Percentiles rank a stretch among this genome's conserved stretches.
These are phyloP conservation scores for Alosa alosa DNA, from an alignment of 2,113 vertebrate genomes.

Conservation along the genomic window DNA sequence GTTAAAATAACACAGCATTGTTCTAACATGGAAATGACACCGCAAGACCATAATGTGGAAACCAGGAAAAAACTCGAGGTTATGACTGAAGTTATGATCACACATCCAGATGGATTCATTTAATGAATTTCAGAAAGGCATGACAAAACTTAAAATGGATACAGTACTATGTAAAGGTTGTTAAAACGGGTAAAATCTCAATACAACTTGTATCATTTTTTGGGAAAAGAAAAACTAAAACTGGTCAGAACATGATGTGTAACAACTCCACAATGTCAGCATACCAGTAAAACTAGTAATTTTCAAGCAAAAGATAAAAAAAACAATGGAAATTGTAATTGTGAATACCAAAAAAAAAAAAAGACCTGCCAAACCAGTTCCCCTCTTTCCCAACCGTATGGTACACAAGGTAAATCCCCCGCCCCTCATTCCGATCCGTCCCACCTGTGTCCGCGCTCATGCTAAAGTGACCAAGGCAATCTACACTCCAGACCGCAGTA, in stretches of 20 bases:
- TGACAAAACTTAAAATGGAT: not conserved
- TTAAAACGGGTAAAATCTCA: not conserved
- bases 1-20: not conserved
- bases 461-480: not conserved
- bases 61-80: not conserved
- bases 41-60: no score
- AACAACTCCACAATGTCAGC: not conserved
- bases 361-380: not conserved
- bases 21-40: not conserved
- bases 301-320: not conserved
- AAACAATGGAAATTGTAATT: not conserved
- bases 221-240: not conserved
- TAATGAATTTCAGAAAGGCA: not conserved
- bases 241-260: not conserved
- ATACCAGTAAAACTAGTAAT: not conserved
- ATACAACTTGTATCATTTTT: not conserved
- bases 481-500: constrained; percentile 58
- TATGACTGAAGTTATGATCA: not conserved
- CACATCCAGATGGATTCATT: not conserved
- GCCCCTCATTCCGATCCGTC: not conserved
- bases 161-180: not conserved
- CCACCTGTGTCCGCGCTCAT: not conserved
- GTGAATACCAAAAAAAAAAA: not conserved
- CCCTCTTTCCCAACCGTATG: not conserved
- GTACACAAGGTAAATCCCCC: not conserved